Percentiles rank a stretch among this genome's conserved stretches.
Evolutionary conservation across 2,888 invertebrate genomes (phyloP).

Genomic region (Tuta absoluta): DNA sequence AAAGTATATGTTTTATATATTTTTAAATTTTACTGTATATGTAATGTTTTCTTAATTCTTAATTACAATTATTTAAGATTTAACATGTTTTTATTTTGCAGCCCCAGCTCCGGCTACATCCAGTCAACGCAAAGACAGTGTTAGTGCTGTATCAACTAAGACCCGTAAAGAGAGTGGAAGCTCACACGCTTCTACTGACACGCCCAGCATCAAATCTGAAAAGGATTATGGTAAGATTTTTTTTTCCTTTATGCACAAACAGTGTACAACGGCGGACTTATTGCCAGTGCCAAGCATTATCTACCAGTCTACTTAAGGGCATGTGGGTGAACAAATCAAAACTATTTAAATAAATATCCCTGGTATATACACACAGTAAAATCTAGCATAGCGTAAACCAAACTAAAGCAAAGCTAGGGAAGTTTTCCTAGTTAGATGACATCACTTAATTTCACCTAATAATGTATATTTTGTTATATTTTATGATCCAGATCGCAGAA

Average conservation of each 20-base stretch:
- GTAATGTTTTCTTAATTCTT: too few species aligned
- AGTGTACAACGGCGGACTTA: too few species aligned
- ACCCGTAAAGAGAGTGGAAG: conserved; percentile 74
- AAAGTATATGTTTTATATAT: not conserved
- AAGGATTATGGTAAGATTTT: conserved; percentile 68
- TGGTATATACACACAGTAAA: too few species aligned
- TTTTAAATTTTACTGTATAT: not conserved
- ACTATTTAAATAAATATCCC: not conserved
- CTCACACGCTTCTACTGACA: conserved; percentile 75
- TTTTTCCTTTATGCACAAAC: too few species aligned
- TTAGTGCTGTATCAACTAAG: conserved; percentile 66
- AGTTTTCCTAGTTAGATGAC: too few species aligned
- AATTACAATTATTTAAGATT: too few species aligned
- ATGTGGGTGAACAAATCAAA: too few species aligned
- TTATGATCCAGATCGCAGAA: conserved; percentile 63
- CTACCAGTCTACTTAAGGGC: too few species aligned
- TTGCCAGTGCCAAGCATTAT: too few species aligned
- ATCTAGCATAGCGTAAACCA: not conserved
- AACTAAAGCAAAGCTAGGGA: too few species aligned
- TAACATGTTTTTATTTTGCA: not conserved
- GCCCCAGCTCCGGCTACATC: conserved; percentile 36
- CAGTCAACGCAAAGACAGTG: conserved; percentile 64
- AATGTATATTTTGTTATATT: not conserved
- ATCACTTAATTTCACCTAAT: too few species aligned
- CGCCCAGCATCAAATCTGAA: conserved; percentile 74